These are phyloP conservation scores for Apis florea DNA, from an alignment of 1,140 invertebrate species.

Conservation along the genomic window DNA sequence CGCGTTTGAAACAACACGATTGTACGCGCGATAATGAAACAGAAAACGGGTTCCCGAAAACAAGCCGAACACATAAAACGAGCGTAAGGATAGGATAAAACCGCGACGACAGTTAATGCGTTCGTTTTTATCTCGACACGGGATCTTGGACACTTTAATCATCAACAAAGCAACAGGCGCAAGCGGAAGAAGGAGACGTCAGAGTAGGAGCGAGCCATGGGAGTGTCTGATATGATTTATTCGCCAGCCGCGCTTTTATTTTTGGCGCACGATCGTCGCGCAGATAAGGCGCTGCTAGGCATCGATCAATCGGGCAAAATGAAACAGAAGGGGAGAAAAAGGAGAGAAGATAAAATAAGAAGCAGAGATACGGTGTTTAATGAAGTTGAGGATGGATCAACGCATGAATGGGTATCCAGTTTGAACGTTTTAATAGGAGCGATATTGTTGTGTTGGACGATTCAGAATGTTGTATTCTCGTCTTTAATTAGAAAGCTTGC, in stretches of 20 bases:
- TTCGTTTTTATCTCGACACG: constrained; percentile 23
- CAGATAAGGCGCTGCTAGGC: not conserved
- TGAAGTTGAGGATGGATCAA: too few species aligned
- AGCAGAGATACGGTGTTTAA: not conserved
- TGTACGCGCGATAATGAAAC: not conserved
- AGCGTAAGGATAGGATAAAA: not conserved
- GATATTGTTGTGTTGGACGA: too few species aligned
- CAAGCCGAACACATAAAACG: not conserved
- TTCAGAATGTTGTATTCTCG: too few species aligned
- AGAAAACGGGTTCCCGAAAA: not conserved
- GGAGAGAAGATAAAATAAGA: not conserved
- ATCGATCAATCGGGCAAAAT: constrained; percentile 4
- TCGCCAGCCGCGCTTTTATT: constrained; percentile 8
- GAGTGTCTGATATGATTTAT: constrained; percentile 30
- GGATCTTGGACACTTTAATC: constrained; percentile 5
- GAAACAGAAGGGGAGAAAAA: not conserved
- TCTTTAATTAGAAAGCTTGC: too few species aligned
- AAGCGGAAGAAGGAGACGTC: not conserved
- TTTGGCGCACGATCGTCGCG: not conserved
- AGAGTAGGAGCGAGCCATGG: not conserved
- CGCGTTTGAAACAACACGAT: not conserved
- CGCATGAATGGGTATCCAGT: constrained; percentile 1
- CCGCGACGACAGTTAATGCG: constrained; percentile 32
- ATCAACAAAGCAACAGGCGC: not conserved
- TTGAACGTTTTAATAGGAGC: not conserved